Base-by-base conservation (phyloP, 1,140 invertebrate species). In the Conus betulinus region DNA sequence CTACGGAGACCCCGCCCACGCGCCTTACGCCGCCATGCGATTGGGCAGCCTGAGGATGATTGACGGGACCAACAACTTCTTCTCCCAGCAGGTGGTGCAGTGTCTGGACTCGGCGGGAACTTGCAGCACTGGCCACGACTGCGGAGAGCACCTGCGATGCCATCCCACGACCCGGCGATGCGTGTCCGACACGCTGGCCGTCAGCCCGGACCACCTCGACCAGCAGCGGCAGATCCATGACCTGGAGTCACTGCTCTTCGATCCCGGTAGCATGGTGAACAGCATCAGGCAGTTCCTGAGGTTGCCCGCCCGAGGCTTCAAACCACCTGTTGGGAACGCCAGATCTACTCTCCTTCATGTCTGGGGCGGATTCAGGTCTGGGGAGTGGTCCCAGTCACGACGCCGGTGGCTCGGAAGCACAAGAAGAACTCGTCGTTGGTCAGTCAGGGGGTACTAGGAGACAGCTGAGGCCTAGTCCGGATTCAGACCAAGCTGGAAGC, bases 21-120 rank as follows among this genome's bases (percentile, higher is more conserved):
- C 86, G 5, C 89, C 89, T n/a, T 89, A 89, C 79, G 89, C 85
- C 7, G 78, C 89, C 27, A 89, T 91, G 89, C 39, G 90, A 51
- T 60, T 91, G 25, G 90, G 90, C 3, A 87, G 85, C 23, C 79
- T 91, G 39, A 60, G 87, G 25, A 89, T 87, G 84, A 91, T 89
- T 55, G 89, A 89, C 57, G 89, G 89, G 10, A 79, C 84, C 27
- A 88, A 89, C 23, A 84, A 89, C 25, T 89, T 88, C 79, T 91
- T 91, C 88, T 79, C 84, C 67, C n/a, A 53, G 11, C 57, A 60
- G 25, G 87, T 84, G 8, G 67, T 89, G 20, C 15, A 52, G 11
- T 91, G 90, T 67, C 55, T 84, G 85, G 78, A 79, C 8, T 51
- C 89, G 2, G 84, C 90, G 5, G 60, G 39, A 52, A n/a, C 25